Conservation (phyloP, 2,113 vertebrate genomes). For the Pollachius pollachius region DNA sequence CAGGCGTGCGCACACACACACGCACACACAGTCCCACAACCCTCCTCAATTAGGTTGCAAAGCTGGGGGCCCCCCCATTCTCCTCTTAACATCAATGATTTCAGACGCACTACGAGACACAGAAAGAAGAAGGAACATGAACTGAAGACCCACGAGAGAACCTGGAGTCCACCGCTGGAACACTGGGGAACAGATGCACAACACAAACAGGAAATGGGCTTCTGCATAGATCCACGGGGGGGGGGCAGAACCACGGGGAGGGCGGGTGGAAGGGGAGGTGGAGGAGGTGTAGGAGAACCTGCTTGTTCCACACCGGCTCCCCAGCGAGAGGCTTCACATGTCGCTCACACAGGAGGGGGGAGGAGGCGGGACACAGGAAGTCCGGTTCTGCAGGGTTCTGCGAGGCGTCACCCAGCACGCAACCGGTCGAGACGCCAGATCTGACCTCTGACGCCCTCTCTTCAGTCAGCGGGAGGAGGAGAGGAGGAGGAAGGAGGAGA, state of each 20-base stretch:
- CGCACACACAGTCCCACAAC: slow-evolving; percentile 57
- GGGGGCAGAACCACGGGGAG: slow-evolving; percentile 33
- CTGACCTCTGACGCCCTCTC: too few relatives aligned
- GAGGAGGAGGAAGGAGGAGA: too few relatives aligned
- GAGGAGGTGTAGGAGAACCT: slow-evolving; percentile 32
- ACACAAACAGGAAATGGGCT: slow-evolving; percentile 72
- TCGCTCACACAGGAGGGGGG: slow-evolving; percentile 6
- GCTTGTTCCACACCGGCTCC: slow-evolving; percentile 47
- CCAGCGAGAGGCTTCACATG: neutral
- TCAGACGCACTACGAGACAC: slow-evolving; percentile 56
- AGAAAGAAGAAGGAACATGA: slow-evolving; percentile 52
- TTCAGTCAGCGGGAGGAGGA: too few relatives aligned
- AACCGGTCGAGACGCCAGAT: too few relatives aligned
- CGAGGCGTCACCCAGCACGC: too few relatives aligned
- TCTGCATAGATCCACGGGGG: slow-evolving; percentile 83
- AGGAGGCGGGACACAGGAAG: too few relatives aligned
- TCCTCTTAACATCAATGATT: slow-evolving; percentile 68
- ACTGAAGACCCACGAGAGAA: slow-evolving; percentile 60
- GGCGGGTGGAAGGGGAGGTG: neutral
- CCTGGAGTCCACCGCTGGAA: slow-evolving; percentile 63
- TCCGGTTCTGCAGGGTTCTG: too few relatives aligned
- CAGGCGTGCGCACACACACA: neutral
- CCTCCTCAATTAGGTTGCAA: slow-evolving; percentile 65
- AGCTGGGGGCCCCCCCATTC: slow-evolving; percentile 65
- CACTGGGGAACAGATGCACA: slow-evolving; percentile 73